These are phyloP conservation scores for Actenoides hombroni DNA, from an alignment of 2,113 vertebrate genomes.

Conservation along the genomic window DNA sequence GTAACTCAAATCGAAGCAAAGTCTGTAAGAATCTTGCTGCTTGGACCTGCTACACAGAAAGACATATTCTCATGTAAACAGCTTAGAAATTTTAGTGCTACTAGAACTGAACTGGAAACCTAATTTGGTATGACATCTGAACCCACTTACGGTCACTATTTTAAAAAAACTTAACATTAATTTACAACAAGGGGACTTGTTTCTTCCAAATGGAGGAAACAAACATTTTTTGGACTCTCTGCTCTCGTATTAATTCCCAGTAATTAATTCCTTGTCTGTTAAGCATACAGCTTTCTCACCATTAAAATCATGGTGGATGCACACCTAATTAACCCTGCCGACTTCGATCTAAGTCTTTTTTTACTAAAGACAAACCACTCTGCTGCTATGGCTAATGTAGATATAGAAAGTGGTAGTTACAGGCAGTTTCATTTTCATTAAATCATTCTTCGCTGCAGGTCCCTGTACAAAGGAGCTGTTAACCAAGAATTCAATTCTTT, in stretches of 20 bases:
- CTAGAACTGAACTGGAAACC: neutral
- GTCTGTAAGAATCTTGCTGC: neutral
- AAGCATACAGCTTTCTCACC: neutral
- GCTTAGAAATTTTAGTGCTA: neutral
- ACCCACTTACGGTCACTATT: neutral
- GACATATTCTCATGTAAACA: neutral
- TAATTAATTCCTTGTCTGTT: neutral
- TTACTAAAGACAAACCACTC: neutral
- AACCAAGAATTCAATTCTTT: neutral
- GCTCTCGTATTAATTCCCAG: neutral
- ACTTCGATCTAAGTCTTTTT: neutral
- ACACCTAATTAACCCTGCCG: neutral
- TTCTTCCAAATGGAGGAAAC: neutral
- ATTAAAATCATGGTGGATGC: neutral
- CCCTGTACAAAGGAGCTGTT: neutral
- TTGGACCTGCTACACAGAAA: neutral
- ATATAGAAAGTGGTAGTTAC: neutral
- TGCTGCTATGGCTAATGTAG: neutral
- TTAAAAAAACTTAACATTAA: neutral
- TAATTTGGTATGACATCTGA: neutral
- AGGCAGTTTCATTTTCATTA: neutral
- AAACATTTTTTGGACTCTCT: neutral
- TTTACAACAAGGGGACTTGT: neutral
- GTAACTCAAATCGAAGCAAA: neutral
- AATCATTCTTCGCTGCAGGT: neutral